These are phyloP conservation scores for Tetrapedia diversipes DNA, from an alignment of 2,888 invertebrate species.

Conservation along the genomic window DNA sequence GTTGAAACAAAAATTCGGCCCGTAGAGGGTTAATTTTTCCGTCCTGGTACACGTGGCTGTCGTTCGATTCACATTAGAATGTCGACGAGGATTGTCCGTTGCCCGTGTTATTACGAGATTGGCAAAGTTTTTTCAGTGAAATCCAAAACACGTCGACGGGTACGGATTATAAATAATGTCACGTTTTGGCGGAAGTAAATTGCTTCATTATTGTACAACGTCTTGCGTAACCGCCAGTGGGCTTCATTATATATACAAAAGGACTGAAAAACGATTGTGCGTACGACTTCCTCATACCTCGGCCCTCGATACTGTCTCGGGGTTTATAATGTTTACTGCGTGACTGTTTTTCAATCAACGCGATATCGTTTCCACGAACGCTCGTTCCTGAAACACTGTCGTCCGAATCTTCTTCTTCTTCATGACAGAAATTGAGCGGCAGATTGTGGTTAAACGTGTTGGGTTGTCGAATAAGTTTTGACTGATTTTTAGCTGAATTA, in stretches of 20 bases:
- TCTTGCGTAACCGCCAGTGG: conserved; percentile 38
- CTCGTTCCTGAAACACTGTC: neutral
- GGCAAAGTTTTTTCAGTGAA: conserved; percentile 65
- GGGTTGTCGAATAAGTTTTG: no score
- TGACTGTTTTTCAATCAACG: conserved; percentile 31
- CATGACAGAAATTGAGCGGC: no score
- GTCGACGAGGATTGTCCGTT: conserved; percentile 10
- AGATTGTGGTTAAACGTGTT: no score
- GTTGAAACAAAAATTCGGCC: no score
- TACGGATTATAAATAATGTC: conserved; percentile 52
- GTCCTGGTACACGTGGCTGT: neutral
- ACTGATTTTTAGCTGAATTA: no score
- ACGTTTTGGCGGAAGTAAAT: conserved; percentile 57
- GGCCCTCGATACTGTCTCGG: neutral
- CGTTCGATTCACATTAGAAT: neutral
- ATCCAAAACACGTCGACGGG: conserved; percentile 58
- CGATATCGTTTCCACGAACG: neutral
- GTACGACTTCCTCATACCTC: conserved; percentile 51
- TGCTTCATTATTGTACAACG: conserved; percentile 48
- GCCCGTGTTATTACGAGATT: conserved; percentile 65
- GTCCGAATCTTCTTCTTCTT: no score
- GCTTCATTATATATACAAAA: conserved; percentile 48
- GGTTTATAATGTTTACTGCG: conserved; percentile 37
- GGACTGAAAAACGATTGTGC: conserved; percentile 37
- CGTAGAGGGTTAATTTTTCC: no score